Base-by-base conservation (phyloP, 2,888 invertebrate genomes). In the Eupsilia transversa region DNA sequence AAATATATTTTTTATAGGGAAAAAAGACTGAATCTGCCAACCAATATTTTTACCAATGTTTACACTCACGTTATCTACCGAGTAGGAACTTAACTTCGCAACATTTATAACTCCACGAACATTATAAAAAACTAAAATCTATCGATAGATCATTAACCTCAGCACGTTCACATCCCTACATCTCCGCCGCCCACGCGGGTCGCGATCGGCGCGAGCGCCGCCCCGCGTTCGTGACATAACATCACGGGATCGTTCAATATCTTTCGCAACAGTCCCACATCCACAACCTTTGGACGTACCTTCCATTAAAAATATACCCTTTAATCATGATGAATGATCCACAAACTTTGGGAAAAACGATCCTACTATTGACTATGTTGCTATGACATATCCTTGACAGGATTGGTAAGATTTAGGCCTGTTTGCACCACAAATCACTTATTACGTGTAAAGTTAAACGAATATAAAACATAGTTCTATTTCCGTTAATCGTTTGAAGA, bases 141-240 rank as follows among this genome's bases (percentile, higher is more conserved):
- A 83, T 83, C 84, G 82, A 86, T 67, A 73, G 41, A 74, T 65
- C 52, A 65, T 72, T 85, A 76, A 63, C 49, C 46, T 54, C 14
- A 35, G 20, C 65, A 35, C 6, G 20, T 63, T 76, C 79, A 46
- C 93, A 91, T 85, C 92, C 83, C 92, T 93, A 91, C 23, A 73
- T 54, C 70, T 82, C 88, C 91, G 89, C 94, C 95, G 94, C 96
- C 96, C 94, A 96, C 96, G 95, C 95, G 89, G 95, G 95, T 95
- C 96, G 95, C 93, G 92, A 88, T 89, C 92, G 89, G 90, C 88
- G 92, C 92, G 91, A 88, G 93, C 93, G 90, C 93, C 94, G 94
- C 94, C 93, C 93, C 92, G 92, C 89, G 90, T 86, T 93, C 94
- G 93, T 94, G 95, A 95, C 95, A 93, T 93, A 94, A 93, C 95